Evolutionary conservation across 2,113 vertebrate species (phyloP).

Genomic region (Poecilia latipinna): DNA sequence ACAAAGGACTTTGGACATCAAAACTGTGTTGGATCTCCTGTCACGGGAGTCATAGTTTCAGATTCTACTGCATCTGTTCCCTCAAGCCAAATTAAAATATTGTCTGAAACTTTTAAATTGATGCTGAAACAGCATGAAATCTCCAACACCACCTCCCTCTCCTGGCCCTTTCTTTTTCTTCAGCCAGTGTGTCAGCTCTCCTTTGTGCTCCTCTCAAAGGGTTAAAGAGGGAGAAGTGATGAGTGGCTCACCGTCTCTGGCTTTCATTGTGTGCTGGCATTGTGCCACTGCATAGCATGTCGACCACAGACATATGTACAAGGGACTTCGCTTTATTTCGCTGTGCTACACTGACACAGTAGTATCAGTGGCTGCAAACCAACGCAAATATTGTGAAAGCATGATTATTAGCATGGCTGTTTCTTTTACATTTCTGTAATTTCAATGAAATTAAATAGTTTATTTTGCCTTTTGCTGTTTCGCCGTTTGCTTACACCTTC

Average conservation of each 20-base stretch:
- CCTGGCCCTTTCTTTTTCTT: constrained; percentile 39
- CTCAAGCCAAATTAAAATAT: constrained; percentile 26
- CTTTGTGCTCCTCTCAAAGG: constrained; percentile 69
- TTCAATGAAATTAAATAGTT: constrained; percentile 1
- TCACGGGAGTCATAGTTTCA: constrained; percentile 9
- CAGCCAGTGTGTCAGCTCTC: constrained; percentile 60
- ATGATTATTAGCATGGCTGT: too few relatives aligned
- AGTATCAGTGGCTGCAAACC: constrained; percentile 37
- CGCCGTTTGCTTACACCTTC: not conserved
- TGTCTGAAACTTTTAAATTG: constrained; percentile 19
- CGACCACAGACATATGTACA: constrained; percentile 58
- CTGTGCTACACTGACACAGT: constrained; percentile 31
- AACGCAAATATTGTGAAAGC: constrained; percentile 28
- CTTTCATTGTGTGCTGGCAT: constrained; percentile 68
- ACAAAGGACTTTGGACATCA: too few relatives aligned
- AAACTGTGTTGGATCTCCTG: too few relatives aligned
- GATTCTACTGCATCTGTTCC: constrained; percentile 16
- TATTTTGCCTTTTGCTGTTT: constrained; percentile 5
- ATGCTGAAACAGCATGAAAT: constrained; percentile 24
- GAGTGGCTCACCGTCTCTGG: constrained; percentile 59
- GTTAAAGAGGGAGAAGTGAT: constrained; percentile 73
- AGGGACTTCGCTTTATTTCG: constrained; percentile 48
- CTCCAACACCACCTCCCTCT: constrained; percentile 29
- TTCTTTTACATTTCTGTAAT: not conserved
- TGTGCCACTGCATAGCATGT: constrained; percentile 64